phyloP scores from a whole-genome alignment of 2,888 invertebrate genomes.

The Hemaris fuciformis region DNA sequence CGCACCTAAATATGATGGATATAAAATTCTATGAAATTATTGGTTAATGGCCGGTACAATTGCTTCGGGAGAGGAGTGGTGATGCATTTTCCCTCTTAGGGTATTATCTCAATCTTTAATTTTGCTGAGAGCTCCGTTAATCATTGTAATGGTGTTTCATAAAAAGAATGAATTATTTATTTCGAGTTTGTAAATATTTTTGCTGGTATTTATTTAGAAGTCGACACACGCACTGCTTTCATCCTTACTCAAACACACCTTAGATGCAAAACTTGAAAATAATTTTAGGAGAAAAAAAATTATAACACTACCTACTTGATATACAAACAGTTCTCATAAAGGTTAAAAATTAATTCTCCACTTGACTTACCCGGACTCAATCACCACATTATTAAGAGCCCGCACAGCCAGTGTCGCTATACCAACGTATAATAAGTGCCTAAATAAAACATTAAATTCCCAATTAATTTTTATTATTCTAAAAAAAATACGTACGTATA shows the following conservation, averaged over 20 bases:
- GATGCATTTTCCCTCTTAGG: conserved; percentile 48
- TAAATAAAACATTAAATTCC: too few species aligned
- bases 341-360: too few species aligned
- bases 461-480: too few species aligned
- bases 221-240: neutral
- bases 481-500: too few species aligned
- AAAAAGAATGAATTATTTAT: conserved; percentile 4
- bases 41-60: conserved; percentile 74
- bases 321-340: too few species aligned
- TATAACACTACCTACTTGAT: too few species aligned
- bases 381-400: too few species aligned
- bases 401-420: too few species aligned
- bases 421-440: too few species aligned
- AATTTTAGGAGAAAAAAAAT: too few species aligned
- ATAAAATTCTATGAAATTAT: conserved; percentile 79
- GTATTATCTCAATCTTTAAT: conserved; percentile 9
- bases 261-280: too few species aligned
- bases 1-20: conserved; percentile 75
- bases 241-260: neutral
- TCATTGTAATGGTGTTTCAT: neutral
- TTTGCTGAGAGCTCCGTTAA: conserved; percentile 1
- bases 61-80: conserved; percentile 55
- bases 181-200: neutral
- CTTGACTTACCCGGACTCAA: too few species aligned
- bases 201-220: neutral